These are phyloP conservation scores for Cyclophora albipunctata DNA, from an alignment of 2,888 invertebrate genomes.

Conservation along the genomic window DNA sequence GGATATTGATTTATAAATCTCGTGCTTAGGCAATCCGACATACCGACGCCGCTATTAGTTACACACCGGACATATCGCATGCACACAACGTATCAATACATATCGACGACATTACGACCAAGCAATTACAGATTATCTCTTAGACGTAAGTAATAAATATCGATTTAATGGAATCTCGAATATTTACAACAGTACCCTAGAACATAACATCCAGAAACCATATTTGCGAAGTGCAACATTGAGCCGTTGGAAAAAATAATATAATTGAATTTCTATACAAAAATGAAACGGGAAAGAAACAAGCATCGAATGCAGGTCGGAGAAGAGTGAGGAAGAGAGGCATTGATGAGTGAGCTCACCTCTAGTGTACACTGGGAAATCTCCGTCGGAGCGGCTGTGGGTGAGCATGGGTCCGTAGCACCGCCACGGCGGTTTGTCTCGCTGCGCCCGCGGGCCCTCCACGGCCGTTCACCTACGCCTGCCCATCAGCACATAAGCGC, in stretches of 20 bases:
- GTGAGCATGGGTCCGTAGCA: constrained; percentile 85
- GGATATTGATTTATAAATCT: constrained; percentile 44
- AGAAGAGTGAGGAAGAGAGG: constrained; percentile 11
- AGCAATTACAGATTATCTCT: neutral
- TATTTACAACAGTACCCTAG: too few relatives aligned
- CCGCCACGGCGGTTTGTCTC: constrained; percentile 73
- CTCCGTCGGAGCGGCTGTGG: constrained; percentile 89
- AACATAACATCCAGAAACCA: too few relatives aligned
- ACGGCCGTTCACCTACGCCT: constrained; percentile 64
- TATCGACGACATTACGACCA: neutral
- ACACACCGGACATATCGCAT: constrained; percentile 13
- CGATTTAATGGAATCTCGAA: too few relatives aligned
- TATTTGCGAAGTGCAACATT: too few relatives aligned
- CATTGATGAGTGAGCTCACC: constrained; percentile 66
- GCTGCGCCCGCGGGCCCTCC: constrained; percentile 71
- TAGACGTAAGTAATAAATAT: too few relatives aligned
- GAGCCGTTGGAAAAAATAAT: too few relatives aligned
- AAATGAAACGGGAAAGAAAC: neutral
- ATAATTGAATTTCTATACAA: too few relatives aligned
- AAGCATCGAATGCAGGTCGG: neutral
- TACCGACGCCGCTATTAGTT: constrained; percentile 29
- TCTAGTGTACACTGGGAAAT: constrained; percentile 87
- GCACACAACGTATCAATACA: constrained; percentile 2
- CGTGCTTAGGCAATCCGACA: constrained; percentile 29
- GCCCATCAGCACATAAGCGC: constrained; percentile 54